Conservation (phyloP, 2,888 invertebrate genomes). For the Eretmocerus hayati region DNA sequence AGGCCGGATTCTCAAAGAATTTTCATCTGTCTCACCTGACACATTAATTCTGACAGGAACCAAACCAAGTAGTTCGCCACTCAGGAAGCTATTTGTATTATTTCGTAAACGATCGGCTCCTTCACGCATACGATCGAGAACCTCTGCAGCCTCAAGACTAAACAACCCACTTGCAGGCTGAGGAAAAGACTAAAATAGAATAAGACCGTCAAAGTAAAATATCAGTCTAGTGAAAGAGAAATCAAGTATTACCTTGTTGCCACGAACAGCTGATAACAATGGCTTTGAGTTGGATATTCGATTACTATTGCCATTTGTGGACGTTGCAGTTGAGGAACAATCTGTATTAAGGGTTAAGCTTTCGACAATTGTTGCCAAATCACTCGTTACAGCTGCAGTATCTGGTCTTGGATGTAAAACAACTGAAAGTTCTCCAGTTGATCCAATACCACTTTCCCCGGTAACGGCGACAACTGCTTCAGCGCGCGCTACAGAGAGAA, state of each 20-base stretch:
- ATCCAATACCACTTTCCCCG: conserved; percentile 50
- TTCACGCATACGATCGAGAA: conserved; percentile 61
- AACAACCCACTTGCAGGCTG: conserved; percentile 38
- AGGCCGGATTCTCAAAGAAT: conserved; percentile 40
- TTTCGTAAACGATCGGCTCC: conserved; percentile 68
- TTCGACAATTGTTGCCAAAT: conserved; percentile 82
- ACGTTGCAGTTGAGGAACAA: conserved; percentile 33
- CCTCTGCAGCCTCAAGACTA: conserved; percentile 55
- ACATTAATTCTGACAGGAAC: conserved; percentile 51
- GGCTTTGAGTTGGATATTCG: conserved; percentile 46
- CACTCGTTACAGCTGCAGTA: conserved; percentile 53
- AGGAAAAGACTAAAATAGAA: conserved; percentile 11
- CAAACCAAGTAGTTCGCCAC: conserved; percentile 60
- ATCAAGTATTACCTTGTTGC: conserved; percentile 37
- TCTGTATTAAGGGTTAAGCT: conserved; percentile 59
- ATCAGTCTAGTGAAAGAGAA: not conserved
- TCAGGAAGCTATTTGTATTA: conserved; percentile 71
- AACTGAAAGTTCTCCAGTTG: conserved; percentile 53
- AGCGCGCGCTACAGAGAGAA: conserved; percentile 64
- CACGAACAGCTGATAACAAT: conserved; percentile 37
- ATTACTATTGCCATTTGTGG: conserved; percentile 57
- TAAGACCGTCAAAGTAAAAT: no score
- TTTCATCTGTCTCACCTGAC: conserved; percentile 42
- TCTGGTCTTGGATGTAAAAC: conserved; percentile 57
- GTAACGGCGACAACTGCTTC: conserved; percentile 59